phyloP scores from a whole-genome alignment of 1,140 invertebrate species.

The Geopemphigus sp. region DNA sequence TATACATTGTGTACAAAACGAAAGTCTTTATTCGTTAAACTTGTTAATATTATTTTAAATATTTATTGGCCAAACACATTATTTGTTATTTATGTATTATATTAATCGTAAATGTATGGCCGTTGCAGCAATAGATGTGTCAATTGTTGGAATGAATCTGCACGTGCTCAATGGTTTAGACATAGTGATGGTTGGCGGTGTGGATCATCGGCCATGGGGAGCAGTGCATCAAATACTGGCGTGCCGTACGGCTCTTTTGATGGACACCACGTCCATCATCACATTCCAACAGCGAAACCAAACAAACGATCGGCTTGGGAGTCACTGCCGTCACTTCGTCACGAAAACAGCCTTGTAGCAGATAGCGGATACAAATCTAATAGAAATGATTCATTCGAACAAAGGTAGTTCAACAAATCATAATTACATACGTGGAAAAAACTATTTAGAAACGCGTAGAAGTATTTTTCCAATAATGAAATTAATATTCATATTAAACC shows the following conservation, averaged over 20 bases:
- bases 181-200: constrained; percentile 84
- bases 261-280: constrained; percentile 50
- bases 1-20: not conserved
- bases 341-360: constrained; percentile 72
- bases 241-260: constrained; percentile 53
- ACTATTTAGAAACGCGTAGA: not conserved
- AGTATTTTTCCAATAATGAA: not conserved
- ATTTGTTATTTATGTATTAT: too few species aligned
- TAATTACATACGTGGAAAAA: not conserved
- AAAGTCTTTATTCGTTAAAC: not conserved
- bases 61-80: not conserved
- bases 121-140: constrained; percentile 62
- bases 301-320: constrained; percentile 79
- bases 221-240: constrained; percentile 57
- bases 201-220: constrained; percentile 69
- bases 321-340: constrained; percentile 74
- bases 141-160: constrained; percentile 79
- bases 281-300: constrained; percentile 55
- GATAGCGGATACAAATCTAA: constrained; percentile 81
- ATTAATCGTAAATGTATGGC: not conserved
- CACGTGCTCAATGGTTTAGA: constrained; percentile 79
- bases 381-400: constrained; percentile 79
- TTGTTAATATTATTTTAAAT: not conserved
- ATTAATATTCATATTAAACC: too few species aligned
- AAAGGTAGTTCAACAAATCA: constrained; percentile 62